These are phyloP conservation scores for Zoanthus sansibaricus DNA, from an alignment of 92 coral and sea anemone species.

Conservation along the genomic window DNA sequence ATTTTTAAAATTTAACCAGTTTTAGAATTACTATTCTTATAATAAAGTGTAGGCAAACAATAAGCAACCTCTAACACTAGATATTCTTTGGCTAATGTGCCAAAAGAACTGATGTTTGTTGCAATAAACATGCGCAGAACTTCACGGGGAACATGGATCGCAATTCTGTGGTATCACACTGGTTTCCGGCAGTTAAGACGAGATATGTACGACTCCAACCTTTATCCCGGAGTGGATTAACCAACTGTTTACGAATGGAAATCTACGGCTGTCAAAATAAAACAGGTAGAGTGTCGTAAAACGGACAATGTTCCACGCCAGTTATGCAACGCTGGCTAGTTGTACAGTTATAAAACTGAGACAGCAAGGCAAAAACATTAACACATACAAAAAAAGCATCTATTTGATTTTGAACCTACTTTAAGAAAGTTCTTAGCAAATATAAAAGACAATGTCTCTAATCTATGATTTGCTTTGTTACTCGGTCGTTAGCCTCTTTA, in stretches of 20 bases:
- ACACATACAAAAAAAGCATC: too few species aligned
- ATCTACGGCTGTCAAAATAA: slow-evolving; percentile 85
- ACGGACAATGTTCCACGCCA: neutral
- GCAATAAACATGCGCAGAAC: slow-evolving; percentile 42
- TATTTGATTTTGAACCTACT: too few species aligned
- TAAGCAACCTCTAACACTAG: too few species aligned
- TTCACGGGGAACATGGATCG: slow-evolving; percentile 89
- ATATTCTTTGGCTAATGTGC: neutral
- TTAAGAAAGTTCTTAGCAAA: too few species aligned
- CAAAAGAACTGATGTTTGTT: neutral
- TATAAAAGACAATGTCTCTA: too few species aligned
- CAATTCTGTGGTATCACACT: slow-evolving; percentile 77
- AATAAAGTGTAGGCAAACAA: neutral
- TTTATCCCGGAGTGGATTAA: slow-evolving; percentile 84
- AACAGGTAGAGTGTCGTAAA: neutral
- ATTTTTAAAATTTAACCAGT: too few species aligned
- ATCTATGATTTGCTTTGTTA: too few species aligned
- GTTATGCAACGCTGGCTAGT: neutral
- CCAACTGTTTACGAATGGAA: slow-evolving; percentile 94
- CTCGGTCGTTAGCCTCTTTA: too few species aligned
- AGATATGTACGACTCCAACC: slow-evolving; percentile 84
- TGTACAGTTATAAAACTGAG: neutral
- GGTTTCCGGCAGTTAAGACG: slow-evolving; percentile 77
- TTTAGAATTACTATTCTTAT: too few species aligned
- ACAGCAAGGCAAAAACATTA: too few species aligned